Base-by-base conservation (phyloP, 2,113 vertebrate genomes). In the Malurus cyaneus region DNA sequence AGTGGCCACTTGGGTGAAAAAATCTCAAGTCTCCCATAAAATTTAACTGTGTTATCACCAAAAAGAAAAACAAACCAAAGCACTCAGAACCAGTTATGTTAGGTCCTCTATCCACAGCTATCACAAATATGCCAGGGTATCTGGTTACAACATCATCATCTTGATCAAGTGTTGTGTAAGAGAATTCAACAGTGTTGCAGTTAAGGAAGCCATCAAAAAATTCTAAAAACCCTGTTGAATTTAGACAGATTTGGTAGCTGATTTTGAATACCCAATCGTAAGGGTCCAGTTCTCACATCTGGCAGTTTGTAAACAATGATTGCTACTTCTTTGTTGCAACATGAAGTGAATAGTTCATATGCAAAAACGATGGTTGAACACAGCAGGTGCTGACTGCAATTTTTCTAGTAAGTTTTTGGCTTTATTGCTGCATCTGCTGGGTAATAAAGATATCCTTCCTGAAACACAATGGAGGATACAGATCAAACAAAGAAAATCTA, bases 41-140 rank as follows among this genome's bases (percentile, higher is more conserved):
- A 86, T 71, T 86, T 67, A 84, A 78, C 52, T 52, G 8, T 69
- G 23, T 86, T 92, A 81, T 28, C 72, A 90, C 12, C 53, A 31
- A 73, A 77, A 92, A 66, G 44, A 66, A 86, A 81, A 79, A 74
- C 67, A 94, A 28, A 62, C 9, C 36, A 15, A 90, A 93, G 46
- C 26, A 8, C 34, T 94, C 4, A 3, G 56, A 96, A 92, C 77
- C 44, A 93, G 88, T 90, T 86, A n/a, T 56, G 49, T 96, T 64
- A 86, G 80, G 67, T 92, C 41, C 23, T 80, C 72, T 86, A 23
- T 88, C 69, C 92, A 71, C 56, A 92, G 88, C 92, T 92, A 80
- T 89, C 86, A 60, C 82, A 88, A 36, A 71, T 90, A 50, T 61
- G 41, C 77, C 88, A 57, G 31, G 60, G 47, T 73, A 78, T 86